Conservation (phyloP, 2,113 vertebrate species). For the Alouatta palliata region DNA sequence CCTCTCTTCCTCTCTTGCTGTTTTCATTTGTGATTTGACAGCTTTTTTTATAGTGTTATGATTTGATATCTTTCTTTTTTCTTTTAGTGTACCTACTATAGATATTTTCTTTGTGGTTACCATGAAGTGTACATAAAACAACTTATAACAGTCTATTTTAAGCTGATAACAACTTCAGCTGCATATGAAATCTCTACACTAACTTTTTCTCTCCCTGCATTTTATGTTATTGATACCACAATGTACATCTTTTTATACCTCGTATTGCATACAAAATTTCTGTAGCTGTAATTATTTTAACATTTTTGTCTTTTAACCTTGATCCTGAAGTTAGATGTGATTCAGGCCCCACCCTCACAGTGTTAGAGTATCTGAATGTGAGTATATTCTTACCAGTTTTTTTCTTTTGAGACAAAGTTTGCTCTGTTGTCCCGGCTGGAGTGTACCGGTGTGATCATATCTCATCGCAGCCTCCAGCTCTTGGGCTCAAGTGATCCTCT, state of each 20-base stretch:
- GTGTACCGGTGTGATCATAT: background rate
- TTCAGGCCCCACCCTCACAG: background rate
- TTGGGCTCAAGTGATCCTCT: background rate
- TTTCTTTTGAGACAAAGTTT: background rate
- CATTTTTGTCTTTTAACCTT: background rate
- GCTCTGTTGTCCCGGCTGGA: background rate
- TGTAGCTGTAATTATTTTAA: background rate
- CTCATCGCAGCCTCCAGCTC: background rate
- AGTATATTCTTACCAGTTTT: background rate
- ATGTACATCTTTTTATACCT: background rate
- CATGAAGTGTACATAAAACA: background rate
- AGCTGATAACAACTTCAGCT: background rate
- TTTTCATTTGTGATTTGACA: background rate
- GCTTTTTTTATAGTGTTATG: background rate
- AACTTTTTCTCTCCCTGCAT: background rate
- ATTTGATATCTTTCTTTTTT: background rate
- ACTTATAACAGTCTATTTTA: background rate
- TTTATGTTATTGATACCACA: background rate
- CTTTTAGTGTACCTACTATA: background rate
- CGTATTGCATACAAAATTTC: background rate
- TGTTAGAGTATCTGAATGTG: background rate
- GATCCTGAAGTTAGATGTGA: background rate
- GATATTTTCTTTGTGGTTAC: background rate
- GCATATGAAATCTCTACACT: background rate
- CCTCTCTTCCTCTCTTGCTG: background rate